phyloP scores from a whole-genome alignment of 2,113 vertebrate species.

The Perca schrenkii region DNA sequence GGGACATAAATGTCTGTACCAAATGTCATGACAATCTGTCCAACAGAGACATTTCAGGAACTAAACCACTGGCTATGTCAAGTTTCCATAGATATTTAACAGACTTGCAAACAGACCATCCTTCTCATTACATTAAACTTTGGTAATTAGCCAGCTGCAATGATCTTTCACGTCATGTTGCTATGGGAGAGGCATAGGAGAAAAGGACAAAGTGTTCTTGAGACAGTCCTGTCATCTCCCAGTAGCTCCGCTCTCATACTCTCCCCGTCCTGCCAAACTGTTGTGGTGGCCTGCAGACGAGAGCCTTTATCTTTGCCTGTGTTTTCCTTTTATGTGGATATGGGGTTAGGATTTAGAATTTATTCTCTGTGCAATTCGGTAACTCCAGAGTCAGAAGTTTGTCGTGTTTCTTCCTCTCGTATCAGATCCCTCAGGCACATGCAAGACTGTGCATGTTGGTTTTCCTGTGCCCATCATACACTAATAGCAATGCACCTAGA shows the following conservation, averaged over 20 bases:
- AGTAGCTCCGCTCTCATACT: background rate
- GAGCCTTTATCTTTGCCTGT: background rate
- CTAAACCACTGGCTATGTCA: slow-evolving; percentile 7
- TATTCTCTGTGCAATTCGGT: slow-evolving; percentile 10
- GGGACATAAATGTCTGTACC: background rate
- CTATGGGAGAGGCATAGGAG: slow-evolving; percentile 51
- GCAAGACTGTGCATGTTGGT: slow-evolving; percentile 38
- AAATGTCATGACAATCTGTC: background rate
- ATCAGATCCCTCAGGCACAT: slow-evolving; percentile 21
- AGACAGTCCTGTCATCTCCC: slow-evolving; percentile 27
- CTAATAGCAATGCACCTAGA: background rate
- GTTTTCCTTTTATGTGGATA: background rate
- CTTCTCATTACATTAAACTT: slow-evolving; percentile 20
- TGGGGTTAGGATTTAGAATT: background rate
- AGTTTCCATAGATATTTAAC: slow-evolving; percentile 35
- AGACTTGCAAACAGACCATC: slow-evolving; percentile 13
- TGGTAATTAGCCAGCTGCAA: slow-evolving; percentile 61
- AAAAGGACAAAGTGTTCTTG: slow-evolving; percentile 59
- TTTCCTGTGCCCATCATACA: slow-evolving; percentile 1
- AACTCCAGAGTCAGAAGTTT: background rate
- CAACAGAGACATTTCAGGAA: background rate
- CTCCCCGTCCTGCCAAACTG: background rate
- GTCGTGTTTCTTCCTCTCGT: background rate
- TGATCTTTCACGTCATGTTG: slow-evolving; percentile 61
- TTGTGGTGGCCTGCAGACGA: background rate